Evolutionary conservation across 2,113 vertebrate genomes (phyloP).

Genomic region (Scatophagus argus): DNA sequence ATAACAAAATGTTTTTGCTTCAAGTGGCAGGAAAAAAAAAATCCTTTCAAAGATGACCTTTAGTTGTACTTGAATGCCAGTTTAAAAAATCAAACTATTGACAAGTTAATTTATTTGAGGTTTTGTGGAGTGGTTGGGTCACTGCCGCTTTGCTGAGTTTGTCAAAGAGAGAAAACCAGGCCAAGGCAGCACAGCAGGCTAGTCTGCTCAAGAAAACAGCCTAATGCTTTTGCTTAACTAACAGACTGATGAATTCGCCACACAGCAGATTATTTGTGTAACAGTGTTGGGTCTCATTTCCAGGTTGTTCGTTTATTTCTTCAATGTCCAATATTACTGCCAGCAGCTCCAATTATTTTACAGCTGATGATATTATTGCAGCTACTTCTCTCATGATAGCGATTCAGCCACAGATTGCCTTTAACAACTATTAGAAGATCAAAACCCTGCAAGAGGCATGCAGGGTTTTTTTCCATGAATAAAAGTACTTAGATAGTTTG

Average conservation of each 20-base stretch:
- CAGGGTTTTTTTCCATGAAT: background rate
- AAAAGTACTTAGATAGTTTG: background rate
- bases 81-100: background rate
- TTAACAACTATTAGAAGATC: slow-evolving; percentile 19
- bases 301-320: slow-evolving; percentile 4
- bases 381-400: background rate
- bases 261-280: background rate
- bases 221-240: no score
- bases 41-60: slow-evolving; percentile 24
- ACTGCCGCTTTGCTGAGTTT: background rate
- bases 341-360: slow-evolving; percentile 13
- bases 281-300: slow-evolving; percentile 5
- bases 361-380: background rate
- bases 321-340: background rate
- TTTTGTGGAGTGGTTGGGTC: slow-evolving; percentile 23
- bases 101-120: background rate
- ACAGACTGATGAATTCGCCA: background rate
- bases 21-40: slow-evolving; percentile 22
- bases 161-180: background rate
- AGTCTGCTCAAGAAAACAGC: no score
- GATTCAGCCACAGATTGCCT: slow-evolving; percentile 6
- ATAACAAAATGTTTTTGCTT: slow-evolving; percentile 10
- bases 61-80: background rate
- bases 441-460: slow-evolving; percentile 7
- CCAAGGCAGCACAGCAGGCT: background rate